Evolutionary conservation across 1,140 invertebrate genomes (phyloP).

Genomic region (Oncopodura yosiiana): DNA sequence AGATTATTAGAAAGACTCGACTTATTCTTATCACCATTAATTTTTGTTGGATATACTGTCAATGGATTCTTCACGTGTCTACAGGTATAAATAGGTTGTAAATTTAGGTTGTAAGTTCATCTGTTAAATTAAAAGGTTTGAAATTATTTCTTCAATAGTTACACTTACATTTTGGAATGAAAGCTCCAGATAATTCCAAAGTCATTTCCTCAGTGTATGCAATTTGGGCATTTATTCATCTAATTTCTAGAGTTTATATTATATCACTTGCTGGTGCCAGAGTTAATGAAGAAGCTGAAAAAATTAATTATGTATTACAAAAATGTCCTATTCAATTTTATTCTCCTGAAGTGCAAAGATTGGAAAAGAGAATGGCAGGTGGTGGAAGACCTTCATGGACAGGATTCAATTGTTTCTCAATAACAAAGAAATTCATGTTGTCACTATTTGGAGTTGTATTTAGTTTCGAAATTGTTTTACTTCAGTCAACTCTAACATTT

Average conservation of each 20-base stretch:
- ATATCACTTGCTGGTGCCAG: constrained; percentile 1
- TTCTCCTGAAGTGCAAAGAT: constrained; percentile 2
- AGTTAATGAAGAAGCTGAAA: constrained; percentile 20
- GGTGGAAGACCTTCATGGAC: too few species aligned
- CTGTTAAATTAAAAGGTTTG: too few species aligned
- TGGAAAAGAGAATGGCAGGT: too few species aligned
- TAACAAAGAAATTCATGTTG: constrained; percentile 21
- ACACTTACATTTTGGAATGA: too few species aligned
- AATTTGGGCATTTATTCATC: constrained; percentile 22
- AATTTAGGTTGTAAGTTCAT: too few species aligned
- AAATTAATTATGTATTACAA: constrained; percentile 8
- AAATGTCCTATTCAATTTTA: constrained; percentile 19
- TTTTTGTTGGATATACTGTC: constrained; percentile 6
- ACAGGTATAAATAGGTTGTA: too few species aligned
- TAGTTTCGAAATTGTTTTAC: constrained; percentile 27
- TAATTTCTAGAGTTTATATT: constrained; percentile 11
- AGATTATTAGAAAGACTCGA: not conserved
- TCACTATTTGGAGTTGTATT: constrained; percentile 17
- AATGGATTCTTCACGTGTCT: constrained; percentile 22
- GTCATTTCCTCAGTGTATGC: constrained; percentile 15
- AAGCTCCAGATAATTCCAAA: too few species aligned
- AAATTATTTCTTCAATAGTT: too few species aligned
- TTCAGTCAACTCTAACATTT: constrained; percentile 19
- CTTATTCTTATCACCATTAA: constrained; percentile 5
- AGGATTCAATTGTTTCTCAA: constrained; percentile 22